A percentile compares a stretch with the other conserved stretches of the same genome.
Conservation (phyloP, 1,140 invertebrate genomes). For the Drosophila mayri region DNA sequence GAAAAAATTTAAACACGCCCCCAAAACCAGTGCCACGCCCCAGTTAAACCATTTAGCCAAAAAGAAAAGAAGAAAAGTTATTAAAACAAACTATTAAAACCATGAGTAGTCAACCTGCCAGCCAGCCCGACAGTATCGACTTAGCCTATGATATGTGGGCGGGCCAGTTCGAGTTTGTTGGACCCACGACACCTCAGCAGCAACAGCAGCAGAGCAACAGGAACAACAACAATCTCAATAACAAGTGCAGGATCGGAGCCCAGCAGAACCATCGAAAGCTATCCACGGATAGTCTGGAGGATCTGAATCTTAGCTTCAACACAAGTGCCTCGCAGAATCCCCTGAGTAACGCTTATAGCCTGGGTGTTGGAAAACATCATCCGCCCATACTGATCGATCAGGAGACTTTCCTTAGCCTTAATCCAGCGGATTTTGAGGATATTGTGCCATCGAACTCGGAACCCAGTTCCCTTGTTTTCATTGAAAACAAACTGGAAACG, state of each 20-base stretch:
- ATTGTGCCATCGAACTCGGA: constrained; percentile 83
- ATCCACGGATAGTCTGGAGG: constrained; percentile 77
- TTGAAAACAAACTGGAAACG: constrained; percentile 77
- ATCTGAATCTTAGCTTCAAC: constrained; percentile 82
- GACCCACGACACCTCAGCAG: constrained; percentile 72
- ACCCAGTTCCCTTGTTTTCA: constrained; percentile 76
- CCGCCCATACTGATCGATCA: constrained; percentile 81
- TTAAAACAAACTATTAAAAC: constrained; percentile 52
- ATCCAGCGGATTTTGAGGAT: constrained; percentile 83
- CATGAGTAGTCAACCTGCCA: constrained; percentile 85
- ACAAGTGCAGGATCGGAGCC: constrained; percentile 66
- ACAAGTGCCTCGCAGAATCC: constrained; percentile 72
- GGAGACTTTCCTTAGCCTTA: constrained; percentile 82
- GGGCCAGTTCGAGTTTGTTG: constrained; percentile 93
- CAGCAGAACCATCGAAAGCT: constrained; percentile 55
- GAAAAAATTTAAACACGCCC: constrained; percentile 18
- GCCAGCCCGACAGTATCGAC: constrained; percentile 86
- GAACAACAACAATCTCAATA: constrained; percentile 53
- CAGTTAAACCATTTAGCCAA: constrained; percentile 34
- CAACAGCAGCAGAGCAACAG: constrained; percentile 45
- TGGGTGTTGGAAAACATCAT: constrained; percentile 73
- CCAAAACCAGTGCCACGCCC: constrained; percentile 47
- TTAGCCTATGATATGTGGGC: constrained; percentile 94
- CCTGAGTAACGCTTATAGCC: constrained; percentile 70
- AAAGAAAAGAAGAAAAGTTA: constrained; percentile 10